These are phyloP conservation scores for Selenia dentaria DNA, from an alignment of 2,888 invertebrate species.

Conservation along the genomic window DNA sequence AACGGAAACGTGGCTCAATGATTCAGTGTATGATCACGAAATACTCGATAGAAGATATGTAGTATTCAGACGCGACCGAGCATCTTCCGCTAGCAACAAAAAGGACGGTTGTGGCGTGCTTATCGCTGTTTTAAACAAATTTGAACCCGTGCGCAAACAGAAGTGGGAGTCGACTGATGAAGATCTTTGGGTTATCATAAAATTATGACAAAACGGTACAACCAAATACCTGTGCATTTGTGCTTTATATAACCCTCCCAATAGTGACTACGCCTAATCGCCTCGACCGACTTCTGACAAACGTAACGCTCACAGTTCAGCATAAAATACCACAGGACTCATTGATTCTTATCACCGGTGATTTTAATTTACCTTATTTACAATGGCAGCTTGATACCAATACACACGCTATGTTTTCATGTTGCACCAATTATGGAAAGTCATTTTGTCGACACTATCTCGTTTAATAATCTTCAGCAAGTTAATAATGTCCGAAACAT, in stretches of 20 bases:
- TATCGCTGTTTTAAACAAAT: neutral
- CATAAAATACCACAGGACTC: neutral
- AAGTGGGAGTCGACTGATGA: neutral
- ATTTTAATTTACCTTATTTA: neutral
- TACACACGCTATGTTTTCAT: neutral
- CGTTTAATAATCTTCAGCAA: neutral
- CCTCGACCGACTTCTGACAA: neutral
- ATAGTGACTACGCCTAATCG: too few relatives aligned
- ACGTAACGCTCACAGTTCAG: neutral
- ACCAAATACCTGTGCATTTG: neutral
- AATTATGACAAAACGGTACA: neutral
- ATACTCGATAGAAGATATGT: conserved; percentile 8
- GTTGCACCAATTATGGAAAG: neutral
- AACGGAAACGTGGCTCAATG: conserved; percentile 11
- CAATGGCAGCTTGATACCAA: neutral
- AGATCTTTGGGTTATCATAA: neutral
- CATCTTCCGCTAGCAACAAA: neutral
- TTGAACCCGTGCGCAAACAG: neutral
- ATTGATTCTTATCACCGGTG: neutral
- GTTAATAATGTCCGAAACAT: neutral
- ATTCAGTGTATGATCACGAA: conserved; percentile 13
- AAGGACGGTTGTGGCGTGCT: neutral
- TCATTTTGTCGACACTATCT: neutral
- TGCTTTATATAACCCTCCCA: neutral
- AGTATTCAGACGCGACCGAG: conserved; percentile 9